Evolutionary conservation across 2,797 vertebrate genomes (phyloP).

Genomic region (Ctenosaura bakeri): DNA sequence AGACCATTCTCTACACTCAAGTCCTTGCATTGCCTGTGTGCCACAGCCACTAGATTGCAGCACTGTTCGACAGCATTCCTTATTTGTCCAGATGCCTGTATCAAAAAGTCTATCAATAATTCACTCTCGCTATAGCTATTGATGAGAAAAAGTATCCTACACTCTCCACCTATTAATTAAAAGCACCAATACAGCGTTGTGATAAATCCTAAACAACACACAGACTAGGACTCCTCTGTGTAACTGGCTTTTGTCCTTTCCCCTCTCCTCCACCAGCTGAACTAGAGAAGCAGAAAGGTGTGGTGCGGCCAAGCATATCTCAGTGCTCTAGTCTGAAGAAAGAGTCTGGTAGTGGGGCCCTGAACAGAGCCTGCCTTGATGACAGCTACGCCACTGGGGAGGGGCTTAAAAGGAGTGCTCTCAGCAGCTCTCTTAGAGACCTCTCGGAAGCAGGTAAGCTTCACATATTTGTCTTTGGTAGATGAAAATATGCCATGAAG

Average conservation of each 20-base stretch:
- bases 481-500: neutral
- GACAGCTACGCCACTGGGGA: slow-evolving; percentile 94
- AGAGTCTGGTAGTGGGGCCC: slow-evolving; percentile 90
- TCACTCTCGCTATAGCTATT: neutral
- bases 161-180: neutral
- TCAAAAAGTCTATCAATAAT: neutral
- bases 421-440: slow-evolving; percentile 95
- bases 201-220: neutral
- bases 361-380: slow-evolving; percentile 91
- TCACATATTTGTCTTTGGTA: neutral
- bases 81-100: neutral
- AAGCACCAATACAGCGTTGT: neutral
- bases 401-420: slow-evolving; percentile 94
- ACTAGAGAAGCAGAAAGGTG: slow-evolving; percentile 96
- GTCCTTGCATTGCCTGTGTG: neutral
- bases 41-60: neutral
- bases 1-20: neutral
- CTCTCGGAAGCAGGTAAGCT: slow-evolving; percentile 95
- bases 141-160: neutral
- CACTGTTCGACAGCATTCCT: neutral
- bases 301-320: slow-evolving; percentile 92
- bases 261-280: slow-evolving; percentile 84
- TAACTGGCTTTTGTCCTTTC: slow-evolving; percentile 8
- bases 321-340: slow-evolving; percentile 93
- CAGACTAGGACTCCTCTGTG: neutral